Evolutionary conservation across 2,113 vertebrate genomes (phyloP).

Genomic region (Haplochromis vanheusdeni): DNA sequence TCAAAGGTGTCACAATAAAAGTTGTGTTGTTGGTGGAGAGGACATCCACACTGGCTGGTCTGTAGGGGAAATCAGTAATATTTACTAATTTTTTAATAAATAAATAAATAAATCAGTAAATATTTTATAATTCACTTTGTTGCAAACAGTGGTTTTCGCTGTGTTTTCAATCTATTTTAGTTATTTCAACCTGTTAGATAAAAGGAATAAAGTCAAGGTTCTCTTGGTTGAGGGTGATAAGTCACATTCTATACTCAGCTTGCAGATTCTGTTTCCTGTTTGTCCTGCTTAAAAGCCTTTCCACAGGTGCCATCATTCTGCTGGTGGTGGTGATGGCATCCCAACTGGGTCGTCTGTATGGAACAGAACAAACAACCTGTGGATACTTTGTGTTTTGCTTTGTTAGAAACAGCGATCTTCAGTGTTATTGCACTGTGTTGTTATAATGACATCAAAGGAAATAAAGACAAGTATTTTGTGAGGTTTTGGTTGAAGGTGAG

Average conservation of each 20-base stretch:
- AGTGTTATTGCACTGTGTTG: not conserved
- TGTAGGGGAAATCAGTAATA: not conserved
- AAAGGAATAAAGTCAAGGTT: not conserved
- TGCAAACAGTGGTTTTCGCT: not conserved
- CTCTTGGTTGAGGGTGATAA: conserved; percentile 3
- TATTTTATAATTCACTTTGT: not conserved
- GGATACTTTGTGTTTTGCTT: not conserved
- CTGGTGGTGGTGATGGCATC: not conserved
- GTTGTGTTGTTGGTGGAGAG: not conserved
- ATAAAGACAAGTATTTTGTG: not conserved
- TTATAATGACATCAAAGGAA: not conserved
- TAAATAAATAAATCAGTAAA: not conserved
- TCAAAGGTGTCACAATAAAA: not conserved
- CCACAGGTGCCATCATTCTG: not conserved
- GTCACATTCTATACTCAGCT: not conserved
- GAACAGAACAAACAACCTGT: not conserved
- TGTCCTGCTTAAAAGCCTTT: conserved; percentile 48
- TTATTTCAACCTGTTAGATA: not conserved
- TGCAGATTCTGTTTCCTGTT: conserved; percentile 39
- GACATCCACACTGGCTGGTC: not conserved
- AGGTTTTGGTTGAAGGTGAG: conserved; percentile 10
- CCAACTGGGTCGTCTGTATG: not conserved
- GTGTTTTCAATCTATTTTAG: not conserved
- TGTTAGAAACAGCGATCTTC: not conserved
- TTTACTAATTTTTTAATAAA: not conserved